Evolutionary conservation across 1,140 invertebrate species (phyloP), one percentile per base, ranked within the genome.

Genomic region (Pachyrhynchus sulphureomaculatus): DNA sequence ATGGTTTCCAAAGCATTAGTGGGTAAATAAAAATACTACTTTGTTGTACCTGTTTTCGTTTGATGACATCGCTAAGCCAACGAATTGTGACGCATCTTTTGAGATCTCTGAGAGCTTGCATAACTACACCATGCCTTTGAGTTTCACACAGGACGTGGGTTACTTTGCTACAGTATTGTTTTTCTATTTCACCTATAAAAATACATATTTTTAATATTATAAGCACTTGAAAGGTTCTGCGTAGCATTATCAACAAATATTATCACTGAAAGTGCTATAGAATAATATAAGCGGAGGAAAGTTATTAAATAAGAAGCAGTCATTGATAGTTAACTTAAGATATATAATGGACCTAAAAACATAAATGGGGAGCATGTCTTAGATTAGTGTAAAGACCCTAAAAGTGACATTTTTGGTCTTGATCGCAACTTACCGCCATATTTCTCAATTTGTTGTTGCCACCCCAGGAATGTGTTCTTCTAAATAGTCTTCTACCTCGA

Each of bases 131-230:
- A 72, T 92, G 91, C 26, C 88, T 86, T 77, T 96, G 93, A 9
- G 91, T 93, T 65, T 93, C 87, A 73, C 93, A 93, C 8, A 98
- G 78, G 13, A 98, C 87, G 78, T 98, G 96, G 0, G 95, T 98
- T 10, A 95, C 89, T 24, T 90, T 81, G 4, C 86, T 81, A 68
- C 87, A 89, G 76, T 97, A 97, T 24, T 86, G 83, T 0, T 83
- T 77, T 71, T 96, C 93, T 13, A 97, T 85, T 73, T 96, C 92
- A 15, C 95, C 73, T 29, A 52, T 29, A 60, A 51, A 18, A 24
- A 45, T 8, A 21, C n/a, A 48, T 48, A 48, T 26, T 26, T 26
- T 26, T 26, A 26, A 26, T 26, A n/a, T n/a, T n/a, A n/a, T n/a
- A n/a, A n/a, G n/a, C n/a, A n/a, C n/a, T n/a, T n/a, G n/a, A n/a